Evolutionary conservation across 2,888 invertebrate species (phyloP), one percentile per base, ranked within the genome.

Genomic region (Zonitis immaculata): DNA sequence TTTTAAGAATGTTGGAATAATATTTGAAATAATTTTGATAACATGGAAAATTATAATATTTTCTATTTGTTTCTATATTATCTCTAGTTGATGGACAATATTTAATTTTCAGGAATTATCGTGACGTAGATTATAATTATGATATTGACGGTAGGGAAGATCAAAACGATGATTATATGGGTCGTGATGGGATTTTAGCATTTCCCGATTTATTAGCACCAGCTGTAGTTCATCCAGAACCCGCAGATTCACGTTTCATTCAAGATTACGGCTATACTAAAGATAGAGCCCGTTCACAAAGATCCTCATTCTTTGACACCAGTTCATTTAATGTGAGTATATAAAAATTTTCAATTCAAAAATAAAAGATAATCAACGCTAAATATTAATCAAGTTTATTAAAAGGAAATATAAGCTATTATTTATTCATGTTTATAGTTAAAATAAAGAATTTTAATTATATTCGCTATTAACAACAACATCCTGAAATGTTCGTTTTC

Each of bases 191-290:
- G 25, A 61, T 76, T 55, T 66, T 77, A 60, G 66, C 76, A 43
- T 74, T 75, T 63, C 77, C 77, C 18, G 75, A 77, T 63, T 63
- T 75, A 47, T 62, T 77, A 59, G 75, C 75, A 46, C 73, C 76
- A 46, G 70, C 74, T 27, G 18, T 12, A 16, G 16, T 20, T 51
- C 65, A 68, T 44, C 61, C 56, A 27, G 58, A 63, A 43, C 60
- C 67, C 28, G 68, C 68, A 45, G 65, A 69, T 48, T 61, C 66
- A 44, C 66, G 68, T 55, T 70, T 67, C 56, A 62, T 70, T 39
- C 68, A 71, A 28, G 71, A 73, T 57, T 70, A 70, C 51, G 60
- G 66, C 47, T 73, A 71, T 52, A 63, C 67, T 48, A 68, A 68
- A 58, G 70, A 67, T 49, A 67, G 67, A 55, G 57, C 70, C 44